phyloP scores from a whole-genome alignment of 2,888 invertebrate genomes.

The Agonopterix subpropinquella region DNA sequence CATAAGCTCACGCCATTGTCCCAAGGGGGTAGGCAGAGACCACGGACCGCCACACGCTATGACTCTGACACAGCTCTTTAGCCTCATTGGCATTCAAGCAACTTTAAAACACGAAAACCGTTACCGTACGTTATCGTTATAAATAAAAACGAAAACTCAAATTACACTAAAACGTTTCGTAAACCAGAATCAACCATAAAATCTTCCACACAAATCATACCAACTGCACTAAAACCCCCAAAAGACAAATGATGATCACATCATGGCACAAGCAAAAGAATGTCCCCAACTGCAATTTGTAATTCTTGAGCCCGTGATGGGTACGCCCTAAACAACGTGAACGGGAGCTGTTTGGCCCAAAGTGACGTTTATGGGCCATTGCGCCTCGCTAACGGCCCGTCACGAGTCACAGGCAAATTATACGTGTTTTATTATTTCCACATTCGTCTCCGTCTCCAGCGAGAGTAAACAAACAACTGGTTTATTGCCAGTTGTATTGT shows the following conservation, averaged over 20 bases:
- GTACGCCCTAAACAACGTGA: background rate
- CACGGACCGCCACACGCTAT: no score
- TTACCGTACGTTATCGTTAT: no score
- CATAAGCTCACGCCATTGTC: no score
- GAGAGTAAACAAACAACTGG: background rate
- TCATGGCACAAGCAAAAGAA: background rate
- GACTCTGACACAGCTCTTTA: no score
- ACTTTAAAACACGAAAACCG: no score
- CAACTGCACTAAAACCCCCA: no score
- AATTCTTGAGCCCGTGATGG: background rate
- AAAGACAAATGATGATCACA: background rate
- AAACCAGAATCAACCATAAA: no score
- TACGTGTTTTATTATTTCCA: slow-evolving; percentile 1
- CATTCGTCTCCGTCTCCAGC: background rate
- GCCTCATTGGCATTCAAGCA: no score
- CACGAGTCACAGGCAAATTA: slow-evolving; percentile 2
- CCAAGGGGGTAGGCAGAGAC: no score
- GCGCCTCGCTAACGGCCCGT: slow-evolving; percentile 1
- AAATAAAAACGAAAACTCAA: no score
- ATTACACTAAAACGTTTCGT: no score
- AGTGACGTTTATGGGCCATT: slow-evolving; percentile 8
- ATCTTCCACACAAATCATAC: background rate
- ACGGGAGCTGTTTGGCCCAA: slow-evolving; percentile 3
- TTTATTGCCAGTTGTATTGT: no score
- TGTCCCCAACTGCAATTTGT: slow-evolving; percentile 1